Evolutionary conservation across 2,888 invertebrate species (phyloP).

Genomic region (Antitype chi): DNA sequence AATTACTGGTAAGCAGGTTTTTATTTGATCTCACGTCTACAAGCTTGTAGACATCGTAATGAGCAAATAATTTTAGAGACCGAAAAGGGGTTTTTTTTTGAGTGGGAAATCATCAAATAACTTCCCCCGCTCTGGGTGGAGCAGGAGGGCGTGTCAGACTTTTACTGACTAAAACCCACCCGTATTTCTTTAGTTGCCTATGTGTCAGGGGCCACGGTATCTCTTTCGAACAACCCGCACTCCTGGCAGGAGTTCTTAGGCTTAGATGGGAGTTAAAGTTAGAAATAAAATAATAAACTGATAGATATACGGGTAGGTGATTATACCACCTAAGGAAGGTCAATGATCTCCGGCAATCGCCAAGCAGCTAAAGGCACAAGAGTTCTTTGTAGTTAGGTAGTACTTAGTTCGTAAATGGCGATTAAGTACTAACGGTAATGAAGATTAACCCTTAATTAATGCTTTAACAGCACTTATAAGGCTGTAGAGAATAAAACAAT

Average conservation of each 20-base stretch:
- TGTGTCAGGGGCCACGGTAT: too few species aligned
- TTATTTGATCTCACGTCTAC: background rate
- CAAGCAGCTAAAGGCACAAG: conserved; percentile 28
- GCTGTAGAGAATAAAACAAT: conserved; percentile 16
- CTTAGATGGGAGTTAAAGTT: conserved; percentile 18
- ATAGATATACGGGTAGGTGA: conserved; percentile 27
- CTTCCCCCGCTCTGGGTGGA: too few species aligned
- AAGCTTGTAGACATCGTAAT: background rate
- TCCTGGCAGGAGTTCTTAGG: too few species aligned
- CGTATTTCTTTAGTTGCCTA: too few species aligned
- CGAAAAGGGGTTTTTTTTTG: background rate
- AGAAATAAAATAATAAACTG: conserved; percentile 14
- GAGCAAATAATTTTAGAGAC: background rate
- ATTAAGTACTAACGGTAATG: conserved; percentile 16
- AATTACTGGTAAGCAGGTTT: background rate
- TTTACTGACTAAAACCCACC: too few species aligned
- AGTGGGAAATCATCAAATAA: too few species aligned
- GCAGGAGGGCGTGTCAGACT: too few species aligned
- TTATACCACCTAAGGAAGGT: conserved; percentile 8
- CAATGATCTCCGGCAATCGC: conserved; percentile 31
- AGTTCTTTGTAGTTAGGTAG: conserved; percentile 19
- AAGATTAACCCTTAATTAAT: conserved; percentile 22
- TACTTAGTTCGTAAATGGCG: conserved; percentile 10
- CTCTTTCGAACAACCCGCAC: too few species aligned
- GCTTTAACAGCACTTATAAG: conserved; percentile 18